phyloP scores from a whole-genome alignment of 1,140 invertebrate species.

The Drosophila mayri region DNA sequence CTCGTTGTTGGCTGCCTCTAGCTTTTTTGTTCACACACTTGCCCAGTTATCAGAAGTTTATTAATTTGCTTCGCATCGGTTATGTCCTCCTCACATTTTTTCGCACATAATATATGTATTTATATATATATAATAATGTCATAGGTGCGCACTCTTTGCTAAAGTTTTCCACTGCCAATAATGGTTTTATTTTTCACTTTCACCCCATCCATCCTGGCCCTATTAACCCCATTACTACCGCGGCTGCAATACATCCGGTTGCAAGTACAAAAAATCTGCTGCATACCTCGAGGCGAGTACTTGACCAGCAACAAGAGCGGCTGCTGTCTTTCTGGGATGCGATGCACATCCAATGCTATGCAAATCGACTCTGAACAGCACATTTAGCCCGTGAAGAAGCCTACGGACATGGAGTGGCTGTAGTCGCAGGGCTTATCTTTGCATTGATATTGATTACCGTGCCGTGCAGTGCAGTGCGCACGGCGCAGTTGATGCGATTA shows the following conservation, averaged over 20 bases:
- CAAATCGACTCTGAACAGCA: constrained; percentile 22
- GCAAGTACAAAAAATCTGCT: background rate
- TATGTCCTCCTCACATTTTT: constrained; percentile 14
- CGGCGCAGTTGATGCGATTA: constrained; percentile 44
- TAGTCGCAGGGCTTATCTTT: constrained; percentile 23
- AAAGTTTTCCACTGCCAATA: constrained; percentile 1
- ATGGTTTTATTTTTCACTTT: constrained; percentile 1
- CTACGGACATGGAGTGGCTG: constrained; percentile 10
- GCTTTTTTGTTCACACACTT: constrained; percentile 29
- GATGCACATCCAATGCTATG: background rate
- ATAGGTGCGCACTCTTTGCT: background rate
- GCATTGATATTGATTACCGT: constrained; percentile 50
- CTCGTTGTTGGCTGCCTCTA: constrained; percentile 24
- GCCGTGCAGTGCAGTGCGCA: constrained; percentile 18
- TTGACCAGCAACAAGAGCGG: background rate
- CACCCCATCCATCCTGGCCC: background rate
- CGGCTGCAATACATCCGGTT: constrained; percentile 1
- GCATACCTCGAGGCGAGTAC: constrained; percentile 6
- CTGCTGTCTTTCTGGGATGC: background rate
- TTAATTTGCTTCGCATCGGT: constrained; percentile 60
- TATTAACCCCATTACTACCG: constrained; percentile 2
- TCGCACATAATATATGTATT: no score
- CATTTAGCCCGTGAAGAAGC: constrained; percentile 21
- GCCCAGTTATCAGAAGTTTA: constrained; percentile 59
- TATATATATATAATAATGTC: background rate